A percentile compares a stretch with the other conserved stretches of the same genome.
These are phyloP conservation scores for Ophion ellenae DNA, from an alignment of 2,888 invertebrate genomes.

Conservation along the genomic window DNA sequence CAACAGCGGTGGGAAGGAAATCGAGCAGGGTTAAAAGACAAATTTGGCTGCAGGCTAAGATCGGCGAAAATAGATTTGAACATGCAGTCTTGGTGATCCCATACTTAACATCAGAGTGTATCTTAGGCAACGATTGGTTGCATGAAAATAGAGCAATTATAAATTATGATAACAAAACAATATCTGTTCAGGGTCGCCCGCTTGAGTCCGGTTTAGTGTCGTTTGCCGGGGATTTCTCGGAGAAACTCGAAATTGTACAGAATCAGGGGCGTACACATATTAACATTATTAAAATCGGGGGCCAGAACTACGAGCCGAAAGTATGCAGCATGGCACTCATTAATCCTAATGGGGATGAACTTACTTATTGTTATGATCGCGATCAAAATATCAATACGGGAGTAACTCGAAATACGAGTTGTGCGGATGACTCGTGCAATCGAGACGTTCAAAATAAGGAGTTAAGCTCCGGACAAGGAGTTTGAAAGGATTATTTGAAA, in stretches of 20 bases:
- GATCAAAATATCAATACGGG: no score
- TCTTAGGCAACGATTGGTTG: conserved; percentile 30
- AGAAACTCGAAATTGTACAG: not conserved
- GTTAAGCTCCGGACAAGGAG: no score
- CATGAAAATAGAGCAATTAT: conserved; percentile 1
- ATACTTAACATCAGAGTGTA: conserved; percentile 2
- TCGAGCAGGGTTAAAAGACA: not conserved
- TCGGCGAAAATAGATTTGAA: not conserved
- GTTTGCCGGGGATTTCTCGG: conserved; percentile 31
- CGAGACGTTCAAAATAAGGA: no score
- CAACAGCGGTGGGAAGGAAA: conserved; percentile 8
- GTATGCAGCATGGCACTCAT: no score
- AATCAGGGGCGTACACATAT: not conserved
- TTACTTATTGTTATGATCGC: no score
- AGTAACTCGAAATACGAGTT: no score
- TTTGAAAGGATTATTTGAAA: not conserved
- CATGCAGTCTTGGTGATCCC: conserved; percentile 18
- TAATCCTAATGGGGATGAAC: no score
- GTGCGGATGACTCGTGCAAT: no score
- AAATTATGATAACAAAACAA: not conserved
- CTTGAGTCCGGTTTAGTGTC: conserved; percentile 4
- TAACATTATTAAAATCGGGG: not conserved
- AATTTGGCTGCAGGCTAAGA: conserved; percentile 1
- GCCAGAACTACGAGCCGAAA: not conserved
- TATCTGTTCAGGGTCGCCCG: not conserved